Percentiles rank a stretch among this genome's conserved stretches.
Evolutionary conservation across 2,888 invertebrate species (phyloP).

Genomic region (Eilema griseolum): DNA sequence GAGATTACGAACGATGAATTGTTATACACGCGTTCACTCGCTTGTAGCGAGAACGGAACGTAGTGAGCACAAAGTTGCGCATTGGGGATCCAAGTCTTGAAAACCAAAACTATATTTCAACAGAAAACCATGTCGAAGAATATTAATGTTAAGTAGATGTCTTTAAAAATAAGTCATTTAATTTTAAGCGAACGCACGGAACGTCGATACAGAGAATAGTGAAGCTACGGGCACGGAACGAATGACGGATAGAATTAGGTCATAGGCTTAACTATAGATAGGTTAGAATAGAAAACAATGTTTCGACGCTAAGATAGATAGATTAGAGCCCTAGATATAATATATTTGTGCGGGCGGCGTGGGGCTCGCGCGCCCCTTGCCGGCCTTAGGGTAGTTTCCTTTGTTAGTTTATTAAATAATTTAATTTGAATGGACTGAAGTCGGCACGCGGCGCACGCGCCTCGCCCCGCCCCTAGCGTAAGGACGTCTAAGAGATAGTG

Average conservation of each 20-base stretch:
- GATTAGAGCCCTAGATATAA: slow-evolving; percentile 81
- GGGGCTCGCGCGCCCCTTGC: slow-evolving; percentile 65
- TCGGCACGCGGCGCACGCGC: slow-evolving; percentile 66
- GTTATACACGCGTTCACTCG: slow-evolving; percentile 27
- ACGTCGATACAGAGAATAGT: slow-evolving; percentile 73
- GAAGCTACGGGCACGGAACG: slow-evolving; percentile 73
- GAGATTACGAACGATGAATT: slow-evolving; percentile 66
- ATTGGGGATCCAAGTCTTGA: slow-evolving; percentile 75
- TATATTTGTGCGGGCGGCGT: slow-evolving; percentile 67
- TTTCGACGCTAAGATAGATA: slow-evolving; percentile 84
- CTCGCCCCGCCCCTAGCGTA: slow-evolving; percentile 59
- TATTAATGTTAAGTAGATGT: slow-evolving; percentile 84
- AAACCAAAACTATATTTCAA: slow-evolving; percentile 79
- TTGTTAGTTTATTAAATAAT: slow-evolving; percentile 86
- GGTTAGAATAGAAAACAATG: slow-evolving; percentile 84
- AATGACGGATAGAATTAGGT: slow-evolving; percentile 76
- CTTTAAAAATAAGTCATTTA: slow-evolving; percentile 82
- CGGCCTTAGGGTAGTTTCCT: slow-evolving; percentile 83
- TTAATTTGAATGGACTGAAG: slow-evolving; percentile 86
- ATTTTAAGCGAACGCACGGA: slow-evolving; percentile 78
- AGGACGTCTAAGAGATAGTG: slow-evolving; percentile 74
- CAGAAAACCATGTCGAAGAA: slow-evolving; percentile 78
- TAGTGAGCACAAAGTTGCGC: slow-evolving; percentile 75
- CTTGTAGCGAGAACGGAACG: slow-evolving; percentile 56
- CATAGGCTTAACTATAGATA: slow-evolving; percentile 84